Base-by-base conservation (phyloP, 2,113 vertebrate genomes). In the Oncorhynchus gorbuscha region DNA sequence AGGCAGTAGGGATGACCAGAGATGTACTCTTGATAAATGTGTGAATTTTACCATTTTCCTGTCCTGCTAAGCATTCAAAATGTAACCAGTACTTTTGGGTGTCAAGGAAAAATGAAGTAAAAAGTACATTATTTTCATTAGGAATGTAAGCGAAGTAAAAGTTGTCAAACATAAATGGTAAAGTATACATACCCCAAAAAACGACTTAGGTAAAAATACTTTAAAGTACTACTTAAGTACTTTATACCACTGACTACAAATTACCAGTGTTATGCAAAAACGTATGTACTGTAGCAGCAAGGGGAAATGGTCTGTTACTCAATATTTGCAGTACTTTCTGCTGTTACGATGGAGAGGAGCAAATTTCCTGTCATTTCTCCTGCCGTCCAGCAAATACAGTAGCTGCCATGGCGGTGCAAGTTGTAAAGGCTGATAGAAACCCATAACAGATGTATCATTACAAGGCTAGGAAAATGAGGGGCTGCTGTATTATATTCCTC, bases 401-500 rank as follows among this genome's bases (percentile, higher is more conserved):
- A 8, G 86, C 86, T 77, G 32, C 84, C 81, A 80, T 85, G 68
- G 82, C 2, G 75, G 59, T 70, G n/a, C 24, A 5, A 61, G 65
- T 70, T 80, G 70, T 82, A 72, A 82, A 79, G 8, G 45, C 71
- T 58, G 55, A 58, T 20, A 58, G 55, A 58, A 58, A 58, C 55
- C 55, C 49, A 76, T 26, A 69, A 24, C 14, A 66, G 22, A 68
- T 59, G 7, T 5, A 69, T 24, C n/a, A 58, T 55, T 59, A 58
- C 74, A 8, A 72, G 22, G n/a, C 14, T 18, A 18, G 26, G 48
- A 18, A 3, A 49, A 51, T 58, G 16, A 69, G 4, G 45, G 51
- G 45, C 48, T 5, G 28, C 51, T 55, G 14, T 55, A 55, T 89
- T 59, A 59, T 73, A 80, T 90, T 89, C 81, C 87, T 75, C 75